These are phyloP conservation scores for Wiebesia pumilae DNA, from an alignment of 1,140 invertebrate species.

Conservation along the genomic window DNA sequence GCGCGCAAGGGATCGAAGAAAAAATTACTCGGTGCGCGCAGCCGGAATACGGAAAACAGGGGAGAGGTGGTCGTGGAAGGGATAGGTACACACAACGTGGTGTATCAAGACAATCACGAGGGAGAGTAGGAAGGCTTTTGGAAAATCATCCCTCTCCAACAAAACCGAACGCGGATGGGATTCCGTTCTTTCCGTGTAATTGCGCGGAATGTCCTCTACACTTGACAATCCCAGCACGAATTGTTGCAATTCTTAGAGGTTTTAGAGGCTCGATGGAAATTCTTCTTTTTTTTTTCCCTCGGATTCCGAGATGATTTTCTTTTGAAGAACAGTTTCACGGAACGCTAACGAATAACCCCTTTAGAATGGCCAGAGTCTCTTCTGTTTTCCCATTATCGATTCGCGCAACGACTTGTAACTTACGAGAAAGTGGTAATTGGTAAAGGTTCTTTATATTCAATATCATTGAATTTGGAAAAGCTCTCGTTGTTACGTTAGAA, in stretches of 20 bases:
- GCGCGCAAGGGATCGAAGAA: background rate
- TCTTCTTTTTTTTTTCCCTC: background rate
- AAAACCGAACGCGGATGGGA: background rate
- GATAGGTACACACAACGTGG: background rate
- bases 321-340: background rate
- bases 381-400: too few relatives aligned
- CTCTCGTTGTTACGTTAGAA: too few relatives aligned
- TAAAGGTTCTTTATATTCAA: too few relatives aligned
- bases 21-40: constrained; percentile 34
- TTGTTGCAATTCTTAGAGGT: constrained; percentile 25
- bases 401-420: background rate
- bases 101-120: background rate
- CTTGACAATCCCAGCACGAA: constrained; percentile 6
- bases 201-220: constrained; percentile 54
- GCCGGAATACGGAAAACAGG: background rate
- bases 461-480: too few relatives aligned
- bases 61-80: background rate
- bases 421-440: too few relatives aligned
- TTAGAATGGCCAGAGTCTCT: background rate
- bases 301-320: background rate
- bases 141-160: constrained; percentile 13
- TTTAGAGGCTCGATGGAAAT: background rate
- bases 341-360: background rate
- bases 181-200: constrained; percentile 31
- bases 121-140: constrained; percentile 35